phyloP scores from a whole-genome alignment of 2,797 vertebrate genomes.

The Fratercula arctica region DNA sequence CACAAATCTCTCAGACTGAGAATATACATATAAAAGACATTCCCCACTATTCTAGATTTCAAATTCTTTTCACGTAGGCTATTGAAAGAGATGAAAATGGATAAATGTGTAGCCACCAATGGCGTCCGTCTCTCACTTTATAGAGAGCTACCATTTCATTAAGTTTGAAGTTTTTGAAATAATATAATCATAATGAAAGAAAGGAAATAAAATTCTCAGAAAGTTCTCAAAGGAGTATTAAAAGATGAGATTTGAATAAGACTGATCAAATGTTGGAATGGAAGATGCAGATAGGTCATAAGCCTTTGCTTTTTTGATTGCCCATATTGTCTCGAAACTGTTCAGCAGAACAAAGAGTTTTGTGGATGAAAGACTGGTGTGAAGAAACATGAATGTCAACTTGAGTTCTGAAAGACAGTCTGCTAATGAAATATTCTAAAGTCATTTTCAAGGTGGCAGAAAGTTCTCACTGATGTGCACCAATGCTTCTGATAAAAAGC shows the following conservation, averaged over 20 bases:
- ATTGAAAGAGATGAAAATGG: conserved; percentile 73
- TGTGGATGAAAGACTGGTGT: conserved; percentile 79
- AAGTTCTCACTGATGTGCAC: conserved; percentile 78
- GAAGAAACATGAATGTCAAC: conserved; percentile 80
- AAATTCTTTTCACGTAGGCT: conserved; percentile 63
- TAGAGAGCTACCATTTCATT: conserved; percentile 73
- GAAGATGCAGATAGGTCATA: conserved; percentile 70
- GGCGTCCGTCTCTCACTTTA: conserved; percentile 56
- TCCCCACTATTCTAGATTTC: background rate
- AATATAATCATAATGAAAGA: conserved; percentile 75
- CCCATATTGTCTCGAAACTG: conserved; percentile 78
- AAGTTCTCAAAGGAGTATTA: conserved; percentile 77
- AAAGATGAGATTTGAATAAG: conserved; percentile 79
- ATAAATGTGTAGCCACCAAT: conserved; percentile 69
- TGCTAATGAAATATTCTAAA: conserved; percentile 84
- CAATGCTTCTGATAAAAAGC: conserved; percentile 77
- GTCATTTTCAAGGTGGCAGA: conserved; percentile 82
- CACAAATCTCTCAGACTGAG: background rate
- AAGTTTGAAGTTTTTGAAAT: conserved; percentile 71
- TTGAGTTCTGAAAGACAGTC: conserved; percentile 78
- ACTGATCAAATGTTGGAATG: conserved; percentile 75
- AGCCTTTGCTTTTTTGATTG: conserved; percentile 74
- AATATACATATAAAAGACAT: conserved; percentile 45
- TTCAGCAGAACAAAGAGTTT: conserved; percentile 79
- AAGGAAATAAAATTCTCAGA: conserved; percentile 80